A percentile compares a stretch with the other conserved stretches of the same genome.
phyloP scores from a whole-genome alignment of 2,888 invertebrate species.

The Lepeophtheirus nordmannii region DNA sequence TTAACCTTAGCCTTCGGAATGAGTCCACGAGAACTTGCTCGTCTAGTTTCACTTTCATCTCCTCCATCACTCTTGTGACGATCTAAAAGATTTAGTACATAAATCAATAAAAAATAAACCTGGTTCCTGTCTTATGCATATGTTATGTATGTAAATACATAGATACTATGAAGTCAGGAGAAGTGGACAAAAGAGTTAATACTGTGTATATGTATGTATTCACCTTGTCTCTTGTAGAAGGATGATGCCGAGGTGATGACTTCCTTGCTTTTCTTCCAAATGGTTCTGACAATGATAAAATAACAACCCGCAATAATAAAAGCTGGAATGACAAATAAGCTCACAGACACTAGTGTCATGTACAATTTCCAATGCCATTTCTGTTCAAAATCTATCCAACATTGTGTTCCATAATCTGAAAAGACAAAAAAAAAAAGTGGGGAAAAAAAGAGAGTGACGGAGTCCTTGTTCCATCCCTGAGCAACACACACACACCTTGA shows the following conservation, averaged over 20 bases:
- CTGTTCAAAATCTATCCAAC: conserved; percentile 69
- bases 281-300: conserved; percentile 73
- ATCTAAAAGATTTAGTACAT: not conserved
- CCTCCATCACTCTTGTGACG: not conserved
- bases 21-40: conserved; percentile 77
- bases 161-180: no score
- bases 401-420: conserved; percentile 42
- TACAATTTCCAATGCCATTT: conserved; percentile 69
- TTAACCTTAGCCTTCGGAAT: conserved; percentile 91
- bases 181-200: no score
- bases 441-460: no score
- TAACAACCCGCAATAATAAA: conserved; percentile 77
- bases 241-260: conserved; percentile 36
- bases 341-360: conserved; percentile 63
- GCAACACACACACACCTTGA: conserved; percentile 43
- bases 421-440: no score
- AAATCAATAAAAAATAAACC: no score
- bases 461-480: no score
- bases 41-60: conserved; percentile 38
- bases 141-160: no score
- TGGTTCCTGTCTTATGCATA: no score
- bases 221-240: not conserved
- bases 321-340: conserved; percentile 69
- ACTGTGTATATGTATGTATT: not conserved
- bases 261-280: conserved; percentile 68